These are phyloP conservation scores for Parascotia fuliginaria DNA, from an alignment of 2,888 invertebrate genomes.

Conservation along the genomic window DNA sequence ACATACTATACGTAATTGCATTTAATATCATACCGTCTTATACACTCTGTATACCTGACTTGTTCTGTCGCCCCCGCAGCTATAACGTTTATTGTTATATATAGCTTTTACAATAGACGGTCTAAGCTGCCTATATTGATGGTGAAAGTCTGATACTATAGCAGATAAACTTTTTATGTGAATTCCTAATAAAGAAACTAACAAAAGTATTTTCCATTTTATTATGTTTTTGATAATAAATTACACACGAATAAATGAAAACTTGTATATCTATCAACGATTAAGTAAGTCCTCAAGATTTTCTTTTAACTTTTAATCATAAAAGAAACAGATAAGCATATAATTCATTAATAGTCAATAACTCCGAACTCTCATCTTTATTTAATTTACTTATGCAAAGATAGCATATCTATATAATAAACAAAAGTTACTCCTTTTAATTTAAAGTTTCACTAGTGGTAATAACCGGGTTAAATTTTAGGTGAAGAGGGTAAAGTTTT, in stretches of 20 bases:
- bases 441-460: too few species aligned
- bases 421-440: too few species aligned
- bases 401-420: too few species aligned
- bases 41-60: too few species aligned
- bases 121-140: background rate
- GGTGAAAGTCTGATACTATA: slow-evolving; percentile 8
- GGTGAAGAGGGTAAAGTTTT: too few species aligned
- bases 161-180: slow-evolving; percentile 2
- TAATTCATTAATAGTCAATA: too few species aligned
- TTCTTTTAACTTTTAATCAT: background rate
- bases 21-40: too few species aligned
- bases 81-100: background rate
- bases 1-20: too few species aligned
- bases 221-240: background rate
- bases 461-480: too few species aligned
- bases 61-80: too few species aligned
- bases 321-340: background rate
- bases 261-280: background rate
- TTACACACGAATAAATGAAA: background rate
- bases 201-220: background rate
- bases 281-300: background rate
- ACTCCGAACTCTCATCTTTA: too few species aligned
- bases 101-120: background rate
- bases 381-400: too few species aligned
- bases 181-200: slow-evolving; percentile 1